A percentile compares a stretch with the other conserved stretches of the same genome.
Evolutionary conservation across 2,888 invertebrate species (phyloP).

Genomic region (Sphaeridia pumilis): DNA sequence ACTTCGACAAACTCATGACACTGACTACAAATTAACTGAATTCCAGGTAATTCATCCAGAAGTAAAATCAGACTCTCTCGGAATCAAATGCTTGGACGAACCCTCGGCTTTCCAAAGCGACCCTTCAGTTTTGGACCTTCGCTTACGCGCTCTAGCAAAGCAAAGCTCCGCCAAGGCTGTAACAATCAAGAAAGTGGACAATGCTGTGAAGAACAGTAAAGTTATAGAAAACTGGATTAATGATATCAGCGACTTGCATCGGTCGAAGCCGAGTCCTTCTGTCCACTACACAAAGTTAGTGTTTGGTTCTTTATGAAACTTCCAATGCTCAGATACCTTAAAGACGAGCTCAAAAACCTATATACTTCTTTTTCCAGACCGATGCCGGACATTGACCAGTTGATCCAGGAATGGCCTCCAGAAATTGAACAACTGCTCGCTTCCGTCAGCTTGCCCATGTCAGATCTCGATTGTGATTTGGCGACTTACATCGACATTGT

Average conservation of each 20-base stretch:
- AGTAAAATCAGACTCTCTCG: conserved; percentile 50
- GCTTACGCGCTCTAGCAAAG: conserved; percentile 62
- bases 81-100: conserved; percentile 78
- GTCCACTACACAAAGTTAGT: conserved; percentile 66
- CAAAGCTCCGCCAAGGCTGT: conserved; percentile 50
- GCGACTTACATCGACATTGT: conserved; percentile 68
- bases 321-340: too few relatives aligned
- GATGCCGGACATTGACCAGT: conserved; percentile 83
- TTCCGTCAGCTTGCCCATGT: conserved; percentile 60
- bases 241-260: conserved; percentile 83
- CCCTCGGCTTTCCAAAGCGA: conserved; percentile 92
- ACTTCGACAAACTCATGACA: too few relatives aligned
- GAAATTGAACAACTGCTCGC: conserved; percentile 68
- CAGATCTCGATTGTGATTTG: conserved; percentile 60
- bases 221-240: conserved; percentile 95
- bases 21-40: too few relatives aligned
- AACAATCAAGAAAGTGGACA: conserved; percentile 38
- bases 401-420: conserved; percentile 93
- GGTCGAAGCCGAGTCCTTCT: conserved; percentile 73
- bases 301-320: too few relatives aligned
- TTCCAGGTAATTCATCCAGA: conserved; percentile 59
- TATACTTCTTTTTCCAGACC: too few relatives aligned
- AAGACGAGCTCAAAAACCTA: conserved; percentile 34
- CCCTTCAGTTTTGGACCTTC: conserved; percentile 82
- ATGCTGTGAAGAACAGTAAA: conserved; percentile 70